Evolutionary conservation across 2,888 invertebrate genomes (phyloP).

Genomic region (Acrobasis suavella): DNA sequence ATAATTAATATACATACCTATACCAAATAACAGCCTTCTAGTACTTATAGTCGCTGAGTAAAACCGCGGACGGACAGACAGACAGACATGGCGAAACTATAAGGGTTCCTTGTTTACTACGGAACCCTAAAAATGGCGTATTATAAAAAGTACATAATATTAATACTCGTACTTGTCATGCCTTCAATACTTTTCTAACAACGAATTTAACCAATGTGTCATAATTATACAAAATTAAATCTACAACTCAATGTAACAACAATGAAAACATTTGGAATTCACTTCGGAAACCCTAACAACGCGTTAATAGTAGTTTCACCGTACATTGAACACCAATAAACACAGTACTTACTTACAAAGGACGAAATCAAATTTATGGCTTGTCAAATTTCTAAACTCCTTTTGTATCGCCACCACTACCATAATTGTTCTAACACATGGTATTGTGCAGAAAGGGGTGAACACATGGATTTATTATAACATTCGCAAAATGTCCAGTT

Average conservation of each 20-base stretch:
- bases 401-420: slow-evolving; percentile 57
- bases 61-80: no score
- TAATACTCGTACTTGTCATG: no score
- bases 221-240: not conserved
- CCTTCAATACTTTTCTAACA: not conserved
- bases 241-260: not conserved
- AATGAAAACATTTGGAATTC: slow-evolving; percentile 17
- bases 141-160: no score
- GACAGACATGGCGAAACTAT: no score
- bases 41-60: no score
- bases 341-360: slow-evolving; percentile 54
- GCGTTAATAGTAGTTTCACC: slow-evolving; percentile 62
- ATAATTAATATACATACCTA: no score
- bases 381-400: slow-evolving; percentile 73
- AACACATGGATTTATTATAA: slow-evolving; percentile 28
- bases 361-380: slow-evolving; percentile 74
- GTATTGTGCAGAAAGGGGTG: slow-evolving; percentile 67
- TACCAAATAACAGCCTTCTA: no score
- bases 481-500: slow-evolving; percentile 13
- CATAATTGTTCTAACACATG: slow-evolving; percentile 78
- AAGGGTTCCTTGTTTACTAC: no score
- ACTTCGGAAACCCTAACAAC: slow-evolving; percentile 43
- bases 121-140: no score
- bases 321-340: slow-evolving; percentile 60
- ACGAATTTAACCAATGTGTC: not conserved